Evolutionary conservation across 1,140 invertebrate genomes (phyloP), one percentile per base, ranked within the genome.

Genomic region (Hylaeus anthracinus): DNA sequence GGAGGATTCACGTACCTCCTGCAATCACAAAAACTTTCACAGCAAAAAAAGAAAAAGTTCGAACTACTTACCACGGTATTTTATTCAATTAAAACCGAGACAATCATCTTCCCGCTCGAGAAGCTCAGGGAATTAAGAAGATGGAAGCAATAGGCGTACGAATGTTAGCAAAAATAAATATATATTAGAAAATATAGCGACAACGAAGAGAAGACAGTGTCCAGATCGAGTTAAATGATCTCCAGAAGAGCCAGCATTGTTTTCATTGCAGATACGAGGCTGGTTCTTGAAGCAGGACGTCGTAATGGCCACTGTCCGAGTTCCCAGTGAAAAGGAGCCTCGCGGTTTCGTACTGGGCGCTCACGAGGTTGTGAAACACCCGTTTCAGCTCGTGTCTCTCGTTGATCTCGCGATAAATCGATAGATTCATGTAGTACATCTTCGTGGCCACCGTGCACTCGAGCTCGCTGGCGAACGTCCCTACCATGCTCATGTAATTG

Each of bases 221-320:
- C 10, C 3, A 41, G 48, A 45, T 41, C 14, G 6, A 39, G 43
- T 37, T 43, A 58, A 79, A 70, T 9, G 4, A 37, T 15, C 12
- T 26, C 26, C 26, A 26, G 26, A 26, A 26, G 26, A 26, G 26
- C 26, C 26, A 26, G 39, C 53, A n/a, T 39, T 12, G 2, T 53
- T 55, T 14, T 51, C 12, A 58, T 41, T 6, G 60, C 15, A 26
- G n/a, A 6, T 43, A 10, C 1, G 45, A 41, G 51, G 5, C 6
- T 74, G 15, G 86, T 9, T 86, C 65, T 1, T 60, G 71, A n/a
- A 90, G 43, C 1, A 92, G 66, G 6, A 92, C 90, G 41, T 92
- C 91, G 67, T 92, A 92, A 66, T 92, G 91, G 37, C 91, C 91
- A 48, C 80, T 91, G 39, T 92, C 91, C 48, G 89, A 90, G 43